A percentile compares a stretch with the other conserved stretches of the same genome.
Evolutionary conservation across 1,140 invertebrate species (phyloP).

Genomic region (Saccostrea cuccullata): DNA sequence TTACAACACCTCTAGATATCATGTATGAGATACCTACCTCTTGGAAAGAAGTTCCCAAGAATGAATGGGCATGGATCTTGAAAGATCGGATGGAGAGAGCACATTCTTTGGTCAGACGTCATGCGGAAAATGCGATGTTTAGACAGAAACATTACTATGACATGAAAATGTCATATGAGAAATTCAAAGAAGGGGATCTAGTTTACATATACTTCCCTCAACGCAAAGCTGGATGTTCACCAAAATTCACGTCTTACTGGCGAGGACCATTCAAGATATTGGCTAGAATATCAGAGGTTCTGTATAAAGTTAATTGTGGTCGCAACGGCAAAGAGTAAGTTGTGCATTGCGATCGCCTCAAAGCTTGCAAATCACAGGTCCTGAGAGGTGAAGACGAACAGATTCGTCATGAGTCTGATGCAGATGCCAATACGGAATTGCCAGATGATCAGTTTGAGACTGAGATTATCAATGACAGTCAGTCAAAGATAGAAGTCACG

Average conservation of each 20-base stretch:
- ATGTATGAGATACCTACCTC: slow-evolving; percentile 19
- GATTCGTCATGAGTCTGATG: background rate
- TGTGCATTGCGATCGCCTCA: slow-evolving; percentile 36
- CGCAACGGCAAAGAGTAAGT: slow-evolving; percentile 16
- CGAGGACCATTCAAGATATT: slow-evolving; percentile 38
- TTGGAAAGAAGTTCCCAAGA: background rate
- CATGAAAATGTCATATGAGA: slow-evolving; percentile 26
- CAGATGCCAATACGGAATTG: background rate
- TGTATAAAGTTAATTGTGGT: slow-evolving; percentile 34
- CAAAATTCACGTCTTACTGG: slow-evolving; percentile 41
- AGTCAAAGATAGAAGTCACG: background rate
- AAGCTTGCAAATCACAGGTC: slow-evolving; percentile 11
- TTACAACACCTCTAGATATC: slow-evolving; percentile 37
- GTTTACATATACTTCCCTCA: slow-evolving; percentile 30
- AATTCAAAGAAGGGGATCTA: background rate
- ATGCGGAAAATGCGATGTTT: background rate
- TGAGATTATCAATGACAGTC: background rate
- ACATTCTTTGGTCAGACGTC: slow-evolving; percentile 29
- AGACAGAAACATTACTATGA: slow-evolving; percentile 41
- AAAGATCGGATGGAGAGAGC: slow-evolving; percentile 38
- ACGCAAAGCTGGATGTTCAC: background rate
- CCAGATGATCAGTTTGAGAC: background rate
- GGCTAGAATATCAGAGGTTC: slow-evolving; percentile 8
- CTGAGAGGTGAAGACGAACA: background rate
- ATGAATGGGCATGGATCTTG: slow-evolving; percentile 39